Conservation (phyloP, 2,797 vertebrate genomes). For the Luscinia luscinia region DNA sequence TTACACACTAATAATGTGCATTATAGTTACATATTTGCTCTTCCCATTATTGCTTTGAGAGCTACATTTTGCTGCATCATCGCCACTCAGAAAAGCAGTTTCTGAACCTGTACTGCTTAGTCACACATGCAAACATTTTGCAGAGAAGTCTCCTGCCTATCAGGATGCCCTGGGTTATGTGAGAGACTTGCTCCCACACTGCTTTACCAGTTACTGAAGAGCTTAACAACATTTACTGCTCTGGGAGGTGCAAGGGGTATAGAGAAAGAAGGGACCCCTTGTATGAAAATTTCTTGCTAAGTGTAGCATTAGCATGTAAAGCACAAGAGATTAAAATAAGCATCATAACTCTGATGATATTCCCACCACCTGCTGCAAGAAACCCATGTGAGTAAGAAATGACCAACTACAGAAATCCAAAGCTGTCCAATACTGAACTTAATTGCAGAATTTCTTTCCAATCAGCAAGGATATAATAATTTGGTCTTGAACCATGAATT, state of each 20-base stretch:
- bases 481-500: neutral
- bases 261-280: neutral
- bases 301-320: neutral
- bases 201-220: neutral
- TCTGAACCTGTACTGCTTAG: neutral
- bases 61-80: neutral
- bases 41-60: neutral
- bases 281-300: neutral
- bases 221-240: neutral
- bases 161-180: neutral
- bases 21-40: neutral
- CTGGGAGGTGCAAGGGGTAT: accelerated
- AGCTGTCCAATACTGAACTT: neutral
- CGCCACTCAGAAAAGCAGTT: neutral
- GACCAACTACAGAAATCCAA: neutral
- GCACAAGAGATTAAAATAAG: neutral
- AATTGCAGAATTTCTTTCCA: neutral
- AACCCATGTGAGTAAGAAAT: accelerated
- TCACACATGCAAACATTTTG: neutral
- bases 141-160: neutral
- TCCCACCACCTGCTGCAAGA: neutral
- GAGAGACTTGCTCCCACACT: neutral
- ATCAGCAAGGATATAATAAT: neutral
- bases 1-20: neutral
- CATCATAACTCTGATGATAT: neutral